Conservation (phyloP, 2,888 invertebrate genomes). For the Rotaria sp. region DNA sequence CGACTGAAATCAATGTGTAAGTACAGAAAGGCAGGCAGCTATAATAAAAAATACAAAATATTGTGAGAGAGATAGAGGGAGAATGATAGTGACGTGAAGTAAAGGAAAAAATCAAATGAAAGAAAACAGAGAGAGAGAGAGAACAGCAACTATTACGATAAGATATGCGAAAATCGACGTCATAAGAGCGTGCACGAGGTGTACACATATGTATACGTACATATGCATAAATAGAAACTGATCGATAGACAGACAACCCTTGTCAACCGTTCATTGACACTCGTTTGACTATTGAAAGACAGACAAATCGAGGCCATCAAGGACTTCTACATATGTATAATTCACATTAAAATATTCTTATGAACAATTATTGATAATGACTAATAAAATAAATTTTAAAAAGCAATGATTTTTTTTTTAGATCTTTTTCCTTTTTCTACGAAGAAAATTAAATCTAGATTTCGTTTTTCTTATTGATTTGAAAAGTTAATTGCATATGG, state of each 20-base stretch:
- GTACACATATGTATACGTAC: background rate
- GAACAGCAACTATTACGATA: conserved; percentile 13
- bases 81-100: background rate
- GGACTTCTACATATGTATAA: background rate
- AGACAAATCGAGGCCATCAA: background rate
- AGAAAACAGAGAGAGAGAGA: conserved; percentile 1
- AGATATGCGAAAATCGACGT: conserved; percentile 17
- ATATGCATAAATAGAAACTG: background rate
- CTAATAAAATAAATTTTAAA: background rate
- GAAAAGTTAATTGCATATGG: background rate
- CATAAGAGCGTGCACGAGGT: background rate
- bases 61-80: background rate
- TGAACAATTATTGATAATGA: background rate
- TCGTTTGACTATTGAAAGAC: background rate
- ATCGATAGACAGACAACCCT: background rate
- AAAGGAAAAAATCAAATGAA: background rate
- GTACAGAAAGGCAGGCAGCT: background rate
- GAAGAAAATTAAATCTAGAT: too few species aligned
- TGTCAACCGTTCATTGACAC: conserved; percentile 12
- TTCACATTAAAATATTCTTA: background rate
- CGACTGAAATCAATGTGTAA: conserved; percentile 4
- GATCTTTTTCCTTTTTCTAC: too few species aligned
- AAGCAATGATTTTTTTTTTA: too few species aligned
- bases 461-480: too few species aligned
- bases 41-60: background rate